Evolutionary conservation across 2,888 invertebrate genomes (phyloP).

Genomic region (Trachelus iudaicus): DNA sequence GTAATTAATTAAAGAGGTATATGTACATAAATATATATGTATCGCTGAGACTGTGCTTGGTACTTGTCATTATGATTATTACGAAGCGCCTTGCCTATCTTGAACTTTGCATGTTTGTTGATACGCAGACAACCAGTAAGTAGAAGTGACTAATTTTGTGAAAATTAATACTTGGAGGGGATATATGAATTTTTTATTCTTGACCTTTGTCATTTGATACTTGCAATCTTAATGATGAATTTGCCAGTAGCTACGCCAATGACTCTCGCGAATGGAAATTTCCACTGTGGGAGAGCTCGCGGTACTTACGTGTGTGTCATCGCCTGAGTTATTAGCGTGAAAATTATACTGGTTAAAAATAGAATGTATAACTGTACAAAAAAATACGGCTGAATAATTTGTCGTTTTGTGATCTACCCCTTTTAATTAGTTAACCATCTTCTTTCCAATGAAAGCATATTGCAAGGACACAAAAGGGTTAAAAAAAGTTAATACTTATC

Average conservation of each 20-base stretch:
- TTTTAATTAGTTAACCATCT: background rate
- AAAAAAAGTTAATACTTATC: background rate
- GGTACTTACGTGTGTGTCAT: conserved; percentile 36
- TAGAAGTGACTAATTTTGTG: background rate
- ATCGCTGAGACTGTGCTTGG: background rate
- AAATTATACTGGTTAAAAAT: conserved; percentile 38
- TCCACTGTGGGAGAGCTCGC: conserved; percentile 43
- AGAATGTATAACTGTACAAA: background rate
- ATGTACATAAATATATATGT: too few species aligned
- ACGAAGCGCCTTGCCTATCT: background rate
- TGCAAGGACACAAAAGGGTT: background rate
- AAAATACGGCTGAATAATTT: background rate
- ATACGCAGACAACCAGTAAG: background rate
- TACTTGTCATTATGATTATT: background rate
- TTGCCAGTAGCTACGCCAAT: conserved; percentile 50
- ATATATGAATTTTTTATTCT: background rate
- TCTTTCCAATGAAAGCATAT: background rate
- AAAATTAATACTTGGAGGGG: background rate
- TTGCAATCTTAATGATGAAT: conserved; percentile 7
- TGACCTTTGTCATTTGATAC: background rate
- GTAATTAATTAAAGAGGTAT: background rate
- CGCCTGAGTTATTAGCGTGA: conserved; percentile 45
- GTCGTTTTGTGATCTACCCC: background rate
- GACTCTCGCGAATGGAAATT: conserved; percentile 57
- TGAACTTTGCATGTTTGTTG: background rate